Evolutionary conservation across 2,113 vertebrate genomes (phyloP).

Genomic region (Balaeniceps rex): DNA sequence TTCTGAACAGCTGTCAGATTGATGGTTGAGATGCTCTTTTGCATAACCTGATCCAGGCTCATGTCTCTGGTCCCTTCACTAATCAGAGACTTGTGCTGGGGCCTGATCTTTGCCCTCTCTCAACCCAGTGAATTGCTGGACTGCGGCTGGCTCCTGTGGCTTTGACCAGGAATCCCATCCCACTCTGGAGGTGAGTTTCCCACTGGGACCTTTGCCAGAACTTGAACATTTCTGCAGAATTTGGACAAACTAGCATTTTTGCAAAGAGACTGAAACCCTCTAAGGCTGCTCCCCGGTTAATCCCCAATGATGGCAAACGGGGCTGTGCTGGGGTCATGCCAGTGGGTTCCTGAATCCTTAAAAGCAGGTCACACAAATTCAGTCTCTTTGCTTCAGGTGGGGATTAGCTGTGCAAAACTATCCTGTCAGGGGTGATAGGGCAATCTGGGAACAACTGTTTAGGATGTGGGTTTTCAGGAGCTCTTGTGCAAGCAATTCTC

Average conservation of each 20-base stretch:
- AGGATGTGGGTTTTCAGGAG: background rate
- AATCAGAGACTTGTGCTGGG: background rate
- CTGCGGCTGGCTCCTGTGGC: background rate
- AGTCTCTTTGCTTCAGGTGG: background rate
- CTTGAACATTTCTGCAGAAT: background rate
- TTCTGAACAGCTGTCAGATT: background rate
- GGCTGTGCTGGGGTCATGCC: rapidly evolving
- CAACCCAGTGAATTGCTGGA: background rate
- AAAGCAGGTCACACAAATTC: background rate
- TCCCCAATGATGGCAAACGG: background rate
- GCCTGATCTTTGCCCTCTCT: background rate
- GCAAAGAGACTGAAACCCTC: background rate
- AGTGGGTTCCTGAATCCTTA: background rate
- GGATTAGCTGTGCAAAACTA: background rate
- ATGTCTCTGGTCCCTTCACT: rapidly evolving
- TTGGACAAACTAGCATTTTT: background rate
- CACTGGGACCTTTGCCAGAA: background rate
- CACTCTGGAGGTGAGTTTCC: background rate
- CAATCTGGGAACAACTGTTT: background rate
- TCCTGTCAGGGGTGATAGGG: background rate
- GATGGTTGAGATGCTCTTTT: background rate
- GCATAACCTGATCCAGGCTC: background rate
- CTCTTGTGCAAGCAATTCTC: background rate
- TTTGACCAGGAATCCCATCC: background rate
- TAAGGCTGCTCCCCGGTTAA: rapidly evolving